Base-by-base conservation (phyloP, 2,888 invertebrate species). In the Clusia tigrina region DNA sequence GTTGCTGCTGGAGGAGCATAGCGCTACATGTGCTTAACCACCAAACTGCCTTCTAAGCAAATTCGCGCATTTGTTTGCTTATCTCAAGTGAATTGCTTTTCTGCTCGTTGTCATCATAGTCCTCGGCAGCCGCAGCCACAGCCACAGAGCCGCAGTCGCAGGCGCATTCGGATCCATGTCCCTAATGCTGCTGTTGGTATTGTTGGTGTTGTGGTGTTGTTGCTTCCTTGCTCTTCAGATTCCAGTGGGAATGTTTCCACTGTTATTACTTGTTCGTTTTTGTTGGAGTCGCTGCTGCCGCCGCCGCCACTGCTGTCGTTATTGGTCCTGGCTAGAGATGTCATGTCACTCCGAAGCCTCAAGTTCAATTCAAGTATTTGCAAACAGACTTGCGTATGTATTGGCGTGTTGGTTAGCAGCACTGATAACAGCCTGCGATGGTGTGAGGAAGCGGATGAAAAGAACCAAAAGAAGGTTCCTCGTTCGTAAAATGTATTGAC, bases 61-160 rank as follows among this genome's bases (percentile, higher is more conserved):
- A 77, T 77, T 74, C 78, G 74, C 78, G 71, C 74, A 70, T 74
- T 78, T 78, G 76, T 74, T 74, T 76, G 76, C 70, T 66, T 70
- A 76, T 70, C 74, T 72, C 67, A 66, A 64, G 73, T 25, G 26
- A 18, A 54, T 54, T 26, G 25, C 54, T 54, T 60, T 54, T 20
- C 23, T 58, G 38, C 51, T 62, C 66, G 74, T 68, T 72, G 74
- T 65, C 67, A 56, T 54, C 42, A 55, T 26, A 58, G 53, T 54
- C n/a, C 32, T 15, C 18, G 25, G 54, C 46, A 26, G 17, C 9
- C 57, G 17, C 57, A 59, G 32, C 57, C 55, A n/a, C n/a, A n/a
- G n/a, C n/a, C n/a, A n/a, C n/a, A n/a, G 59, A 57, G 56, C 53
- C 57, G 55, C 18, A 38, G n/a, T n/a, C n/a, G n/a, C n/a, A n/a